Base-by-base conservation (phyloP, 2,888 invertebrate genomes). In the Agrotis segetum region DNA sequence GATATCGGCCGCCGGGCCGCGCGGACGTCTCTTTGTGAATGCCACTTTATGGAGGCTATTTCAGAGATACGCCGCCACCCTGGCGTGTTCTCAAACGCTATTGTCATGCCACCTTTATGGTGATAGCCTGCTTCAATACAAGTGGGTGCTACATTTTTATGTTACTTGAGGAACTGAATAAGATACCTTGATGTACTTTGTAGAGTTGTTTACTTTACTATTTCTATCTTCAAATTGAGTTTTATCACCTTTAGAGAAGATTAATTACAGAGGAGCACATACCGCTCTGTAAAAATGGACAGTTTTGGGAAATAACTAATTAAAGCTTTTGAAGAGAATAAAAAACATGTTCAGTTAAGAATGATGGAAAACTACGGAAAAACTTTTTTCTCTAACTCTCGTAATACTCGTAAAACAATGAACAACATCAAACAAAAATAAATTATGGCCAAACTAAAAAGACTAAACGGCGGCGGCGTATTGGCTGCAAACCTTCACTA, bases 1-100 rank as follows among this genome's bases (percentile, higher is more conserved):
- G 93, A 89, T 95, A 95, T 94, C 95, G 95, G 95, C 89, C 92
- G 93, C 84, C 92, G 92, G 92, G 93, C 95, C 92, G 92, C 89
- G 90, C 91, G 95, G 96, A 94, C 96, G 93, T 91, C 93, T 91
- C 94, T 93, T 94, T 95, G 92, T 95, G 91, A 89, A 89, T 87
- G 87, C 88, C 93, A 92, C 93, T 96, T 96, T 95, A 96, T 94
- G 90, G 94, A 90, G 87, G 88, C 88, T 90, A 90, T 89, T 89
- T 88, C 87, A 88, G 88, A 94, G 95, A 95, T 95, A 95, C 88
- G 90, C 81, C 81, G 83, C 90, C 85, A 81, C 85, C 85, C 92
- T 90, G 92, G 91, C 93, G 89, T 88, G 90, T 88, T 89, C 84
- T 89, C 87, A 88, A 92, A 88, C 84, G 89, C 92, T 90, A 92